These are phyloP conservation scores for Drosophila serrata DNA, from an alignment of 1,140 invertebrate species.

Conservation along the genomic window DNA sequence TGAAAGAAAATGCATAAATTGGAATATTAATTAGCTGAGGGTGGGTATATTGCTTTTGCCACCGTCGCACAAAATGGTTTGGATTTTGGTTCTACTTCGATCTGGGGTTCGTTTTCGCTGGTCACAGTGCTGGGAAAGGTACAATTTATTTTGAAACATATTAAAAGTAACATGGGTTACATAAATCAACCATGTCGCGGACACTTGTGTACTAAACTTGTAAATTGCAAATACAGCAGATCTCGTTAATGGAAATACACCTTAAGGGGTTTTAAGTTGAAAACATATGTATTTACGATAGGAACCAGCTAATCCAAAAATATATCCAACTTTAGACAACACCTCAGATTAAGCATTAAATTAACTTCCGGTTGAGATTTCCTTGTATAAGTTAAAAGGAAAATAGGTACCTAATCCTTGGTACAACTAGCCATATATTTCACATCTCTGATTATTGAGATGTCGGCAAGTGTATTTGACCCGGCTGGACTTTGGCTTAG, in stretches of 20 bases:
- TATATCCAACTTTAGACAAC: neutral
- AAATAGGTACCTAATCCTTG: neutral
- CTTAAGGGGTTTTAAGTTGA: neutral
- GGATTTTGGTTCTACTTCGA: conserved; percentile 27
- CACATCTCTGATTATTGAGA: conserved; percentile 38
- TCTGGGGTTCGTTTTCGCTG: conserved; percentile 12
- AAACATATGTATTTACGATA: neutral
- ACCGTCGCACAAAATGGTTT: conserved; percentile 69
- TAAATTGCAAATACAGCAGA: neutral
- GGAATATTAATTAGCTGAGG: conserved; percentile 55
- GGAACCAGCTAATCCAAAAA: neutral
- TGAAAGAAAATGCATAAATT: conserved; percentile 64
- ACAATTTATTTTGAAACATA: neutral
- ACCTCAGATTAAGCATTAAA: neutral
- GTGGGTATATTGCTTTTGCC: conserved; percentile 26
- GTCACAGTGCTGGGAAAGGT: conserved; percentile 10
- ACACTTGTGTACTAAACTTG: neutral
- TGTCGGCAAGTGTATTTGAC: conserved; percentile 64
- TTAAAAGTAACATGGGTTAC: neutral
- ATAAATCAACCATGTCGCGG: neutral
- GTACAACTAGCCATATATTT: neutral
- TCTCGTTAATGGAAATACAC: neutral
- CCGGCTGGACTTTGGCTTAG: conserved; percentile 51
- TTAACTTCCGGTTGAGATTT: neutral
- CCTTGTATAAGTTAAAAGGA: neutral